Evolutionary conservation across 2,797 vertebrate species (phyloP).

Genomic region (Arctocebus calabarensis): DNA sequence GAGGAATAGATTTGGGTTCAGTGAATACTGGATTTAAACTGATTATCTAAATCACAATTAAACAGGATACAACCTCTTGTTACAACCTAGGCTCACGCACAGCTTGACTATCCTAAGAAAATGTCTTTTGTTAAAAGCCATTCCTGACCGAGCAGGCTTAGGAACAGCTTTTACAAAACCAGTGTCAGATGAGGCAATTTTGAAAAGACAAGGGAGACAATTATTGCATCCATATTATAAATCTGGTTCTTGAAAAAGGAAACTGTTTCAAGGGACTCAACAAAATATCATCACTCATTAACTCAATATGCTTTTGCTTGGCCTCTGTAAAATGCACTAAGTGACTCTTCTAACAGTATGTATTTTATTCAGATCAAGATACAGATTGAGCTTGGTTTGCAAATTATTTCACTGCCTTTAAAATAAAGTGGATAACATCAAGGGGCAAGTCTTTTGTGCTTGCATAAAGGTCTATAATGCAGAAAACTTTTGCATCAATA

Average conservation of each 20-base stretch:
- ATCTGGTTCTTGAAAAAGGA: conserved; percentile 17
- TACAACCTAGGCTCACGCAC: background rate
- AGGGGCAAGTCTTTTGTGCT: background rate
- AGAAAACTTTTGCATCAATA: background rate
- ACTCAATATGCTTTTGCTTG: background rate
- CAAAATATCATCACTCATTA: background rate
- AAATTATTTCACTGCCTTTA: conserved; percentile 27
- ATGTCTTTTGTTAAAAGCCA: background rate
- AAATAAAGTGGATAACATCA: background rate
- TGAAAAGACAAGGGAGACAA: background rate
- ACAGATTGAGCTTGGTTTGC: background rate
- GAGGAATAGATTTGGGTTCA: background rate
- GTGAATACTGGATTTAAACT: background rate
- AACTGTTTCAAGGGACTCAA: conserved; percentile 9
- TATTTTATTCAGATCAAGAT: conserved; percentile 23
- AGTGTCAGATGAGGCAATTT: background rate
- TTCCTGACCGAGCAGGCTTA: background rate
- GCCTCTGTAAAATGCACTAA: background rate
- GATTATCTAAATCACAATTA: background rate
- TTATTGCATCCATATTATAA: background rate
- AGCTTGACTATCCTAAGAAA: background rate
- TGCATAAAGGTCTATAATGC: background rate
- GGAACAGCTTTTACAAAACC: background rate
- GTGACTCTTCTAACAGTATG: background rate
- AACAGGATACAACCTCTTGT: background rate